Percentiles rank a stretch among this genome's conserved stretches.
These are phyloP conservation scores for Hydroisotoma schaefferi DNA, from an alignment of 2,888 invertebrate species.

Conservation along the genomic window DNA sequence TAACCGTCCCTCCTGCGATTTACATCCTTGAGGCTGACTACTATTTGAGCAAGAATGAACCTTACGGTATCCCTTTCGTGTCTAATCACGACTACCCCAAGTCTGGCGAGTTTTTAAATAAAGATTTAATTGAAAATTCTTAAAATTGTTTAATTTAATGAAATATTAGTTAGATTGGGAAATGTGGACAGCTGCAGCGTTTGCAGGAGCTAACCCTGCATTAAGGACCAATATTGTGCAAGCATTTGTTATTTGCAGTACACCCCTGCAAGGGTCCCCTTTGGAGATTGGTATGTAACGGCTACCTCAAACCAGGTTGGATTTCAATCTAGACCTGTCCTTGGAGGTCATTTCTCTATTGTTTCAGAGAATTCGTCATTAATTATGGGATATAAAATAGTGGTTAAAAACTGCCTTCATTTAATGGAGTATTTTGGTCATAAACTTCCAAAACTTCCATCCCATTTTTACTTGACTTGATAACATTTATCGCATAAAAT, in stretches of 20 bases:
- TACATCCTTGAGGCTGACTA: conserved; percentile 38
- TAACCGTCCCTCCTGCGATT: conserved; percentile 32
- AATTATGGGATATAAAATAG: too few species aligned
- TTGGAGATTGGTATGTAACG: conserved; percentile 42
- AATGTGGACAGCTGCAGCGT: conserved; percentile 45
- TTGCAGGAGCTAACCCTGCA: conserved; percentile 31
- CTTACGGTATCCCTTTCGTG: conserved; percentile 42
- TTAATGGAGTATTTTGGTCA: too few species aligned
- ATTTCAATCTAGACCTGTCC: conserved; percentile 38
- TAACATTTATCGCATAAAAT: too few species aligned
- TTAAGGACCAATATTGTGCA: conserved; percentile 20
- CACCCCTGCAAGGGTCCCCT: conserved; percentile 34
- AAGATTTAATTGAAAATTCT: conserved; percentile 11
- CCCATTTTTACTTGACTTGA: too few species aligned
- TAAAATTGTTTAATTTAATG: too few species aligned
- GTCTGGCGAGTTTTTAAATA: conserved; percentile 37
- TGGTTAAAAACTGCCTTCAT: too few species aligned
- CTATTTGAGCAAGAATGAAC: conserved; percentile 38
- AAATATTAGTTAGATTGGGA: too few species aligned
- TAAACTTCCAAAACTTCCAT: too few species aligned
- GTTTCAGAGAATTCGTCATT: too few species aligned
- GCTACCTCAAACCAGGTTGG: conserved; percentile 29
- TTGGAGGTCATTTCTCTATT: conserved; percentile 44
- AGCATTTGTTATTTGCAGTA: conserved; percentile 25
- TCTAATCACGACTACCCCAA: conserved; percentile 44